Percentiles rank a stretch among this genome's conserved stretches.
Conservation (phyloP, 2,888 invertebrate genomes). For the Ommatoiulus sabulosus region DNA sequence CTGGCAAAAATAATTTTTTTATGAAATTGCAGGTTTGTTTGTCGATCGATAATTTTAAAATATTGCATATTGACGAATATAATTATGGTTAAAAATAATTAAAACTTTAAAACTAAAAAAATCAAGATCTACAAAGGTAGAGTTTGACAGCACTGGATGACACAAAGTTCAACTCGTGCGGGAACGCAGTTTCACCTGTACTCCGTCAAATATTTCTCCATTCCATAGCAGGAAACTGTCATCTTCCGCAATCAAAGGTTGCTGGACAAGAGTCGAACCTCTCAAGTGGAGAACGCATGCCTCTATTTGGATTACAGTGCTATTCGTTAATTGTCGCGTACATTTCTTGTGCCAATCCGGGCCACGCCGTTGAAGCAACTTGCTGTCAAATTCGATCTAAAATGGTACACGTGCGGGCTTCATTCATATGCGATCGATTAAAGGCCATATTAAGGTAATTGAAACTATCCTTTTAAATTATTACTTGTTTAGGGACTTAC, state of each 20-base stretch:
- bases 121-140: too few relatives aligned
- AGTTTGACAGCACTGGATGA: neutral
- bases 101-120: too few relatives aligned
- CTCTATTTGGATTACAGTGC: neutral
- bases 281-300: slow-evolving; percentile 85
- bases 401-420: neutral
- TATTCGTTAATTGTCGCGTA: neutral
- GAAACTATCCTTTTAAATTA: neutral
- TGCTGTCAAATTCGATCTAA: neutral
- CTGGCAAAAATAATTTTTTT: too few relatives aligned
- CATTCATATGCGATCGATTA: neutral
- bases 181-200: slow-evolving; percentile 62
- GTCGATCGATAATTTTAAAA: neutral
- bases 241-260: slow-evolving; percentile 76
- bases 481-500: neutral
- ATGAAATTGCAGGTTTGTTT: neutral
- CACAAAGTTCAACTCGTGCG: too few relatives aligned
- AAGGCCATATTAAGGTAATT: too few relatives aligned
- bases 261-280: slow-evolving; percentile 74
- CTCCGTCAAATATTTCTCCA: slow-evolving; percentile 84
- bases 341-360: slow-evolving; percentile 37
- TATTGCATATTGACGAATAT: neutral
- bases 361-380: slow-evolving; percentile 33
- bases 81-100: too few relatives aligned
- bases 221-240: slow-evolving; percentile 83